Conservation (phyloP, 2,797 vertebrate genomes). For the Gadopsis bispinosus region DNA sequence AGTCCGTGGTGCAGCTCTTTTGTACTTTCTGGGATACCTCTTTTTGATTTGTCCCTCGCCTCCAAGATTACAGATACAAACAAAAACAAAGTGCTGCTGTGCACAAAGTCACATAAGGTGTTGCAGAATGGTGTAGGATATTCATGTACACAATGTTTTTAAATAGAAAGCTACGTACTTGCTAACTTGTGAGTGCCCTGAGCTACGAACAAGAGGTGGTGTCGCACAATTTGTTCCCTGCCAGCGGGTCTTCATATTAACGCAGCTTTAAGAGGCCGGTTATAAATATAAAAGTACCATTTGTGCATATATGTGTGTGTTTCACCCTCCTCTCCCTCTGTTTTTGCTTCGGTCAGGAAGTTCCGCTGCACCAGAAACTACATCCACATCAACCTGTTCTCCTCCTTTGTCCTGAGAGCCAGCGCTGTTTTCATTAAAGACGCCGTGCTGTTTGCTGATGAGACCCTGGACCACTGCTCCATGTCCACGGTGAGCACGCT, state of each 20-base stretch:
- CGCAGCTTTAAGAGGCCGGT: background rate
- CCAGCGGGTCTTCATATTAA: background rate
- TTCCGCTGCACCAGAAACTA: conserved; percentile 94
- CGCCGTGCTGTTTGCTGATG: conserved; percentile 89
- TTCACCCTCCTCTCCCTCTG: background rate
- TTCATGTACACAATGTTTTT: no score
- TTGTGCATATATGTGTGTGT: conserved; percentile 3
- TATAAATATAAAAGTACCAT: background rate
- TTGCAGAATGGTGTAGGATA: background rate
- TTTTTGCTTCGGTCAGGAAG: conserved; percentile 80
- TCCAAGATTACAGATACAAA: background rate
- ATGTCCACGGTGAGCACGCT: conserved; percentile 87
- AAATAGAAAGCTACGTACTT: background rate
- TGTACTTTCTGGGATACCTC: background rate
- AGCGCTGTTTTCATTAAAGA: conserved; percentile 92
- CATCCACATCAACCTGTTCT: conserved; percentile 93
- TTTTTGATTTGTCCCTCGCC: background rate
- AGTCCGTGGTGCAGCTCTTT: no score
- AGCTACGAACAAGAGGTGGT: no score
- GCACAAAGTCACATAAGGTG: background rate
- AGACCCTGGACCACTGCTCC: conserved; percentile 90
- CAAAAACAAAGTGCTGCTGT: no score
- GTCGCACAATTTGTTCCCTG: background rate
- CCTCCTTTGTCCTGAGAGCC: conserved; percentile 91
- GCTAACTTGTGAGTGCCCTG: background rate